Base-by-base conservation (phyloP, 2,113 vertebrate species). In the Megaceryle maxima region DNA sequence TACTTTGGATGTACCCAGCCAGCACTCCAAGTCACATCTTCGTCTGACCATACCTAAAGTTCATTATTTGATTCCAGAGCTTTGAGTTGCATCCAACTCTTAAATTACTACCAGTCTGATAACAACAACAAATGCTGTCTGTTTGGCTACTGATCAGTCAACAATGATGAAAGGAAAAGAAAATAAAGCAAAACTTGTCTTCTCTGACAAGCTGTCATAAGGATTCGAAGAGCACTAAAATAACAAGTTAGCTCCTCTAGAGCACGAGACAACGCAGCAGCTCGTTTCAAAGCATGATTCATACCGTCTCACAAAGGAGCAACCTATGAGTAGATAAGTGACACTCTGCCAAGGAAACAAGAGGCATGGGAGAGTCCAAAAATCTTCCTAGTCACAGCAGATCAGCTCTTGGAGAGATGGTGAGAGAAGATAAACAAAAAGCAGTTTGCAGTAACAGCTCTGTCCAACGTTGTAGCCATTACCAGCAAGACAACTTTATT, bases 141-240 rank as follows among this genome's bases (percentile, higher is more conserved):
- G 91, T 87, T 95, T 96, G 92, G 88, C 86, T 94, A 95, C 88
- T 95, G 81, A 94, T 93, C 93, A 95, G 94, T 90, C 94, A 96
- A 93, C 87, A 96, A 79, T 3, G 8, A 94, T 28, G 74, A 92
- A 83, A 64, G 29, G 59, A 69, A 63, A 76, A 90, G 66, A 84
- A 94, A 96, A 95, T 84, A 96, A 89, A 91, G 73, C 69, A 78
- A 89, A 96, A 83, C 83, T 96, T 53, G 76, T 68, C 74, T 60
- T 89, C 78, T 66, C 60, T 94, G 92, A 94, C 96, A 96, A 96
- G 83, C 91, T 96, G 91, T 83, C 87, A 69, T 7, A 46, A 95
- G 86, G 87, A 82, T 72, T 33, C 8, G 92, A 87, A 82, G 91
- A 95, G 80, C 74, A 72, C 43, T 74, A 33, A 90, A 94, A 94